Evolutionary conservation across 2,888 invertebrate species (phyloP).

Genomic region (Lasioglossum morio): DNA sequence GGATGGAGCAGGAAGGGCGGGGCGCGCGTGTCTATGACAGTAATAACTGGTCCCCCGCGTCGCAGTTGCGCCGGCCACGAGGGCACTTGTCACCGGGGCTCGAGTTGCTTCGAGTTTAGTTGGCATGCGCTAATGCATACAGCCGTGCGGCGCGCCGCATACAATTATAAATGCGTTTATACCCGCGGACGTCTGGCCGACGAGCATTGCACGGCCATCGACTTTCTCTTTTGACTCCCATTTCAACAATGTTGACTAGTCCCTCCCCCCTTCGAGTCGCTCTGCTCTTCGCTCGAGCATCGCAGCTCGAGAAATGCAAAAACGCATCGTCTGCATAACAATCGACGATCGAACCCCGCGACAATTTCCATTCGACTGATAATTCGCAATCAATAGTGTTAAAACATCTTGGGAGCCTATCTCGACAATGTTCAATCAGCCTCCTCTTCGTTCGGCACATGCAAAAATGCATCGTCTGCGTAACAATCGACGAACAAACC

Average conservation of each 20-base stretch:
- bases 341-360: neutral
- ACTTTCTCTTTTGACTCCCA: constrained; percentile 42
- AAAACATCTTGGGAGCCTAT: no score
- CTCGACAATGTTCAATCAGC: no score
- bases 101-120: constrained; percentile 66
- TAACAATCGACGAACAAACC: neutral
- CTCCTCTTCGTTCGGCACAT: no score
- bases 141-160: constrained; percentile 43
- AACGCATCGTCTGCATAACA: neutral
- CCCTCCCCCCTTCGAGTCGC: neutral
- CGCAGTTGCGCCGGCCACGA: constrained; percentile 64
- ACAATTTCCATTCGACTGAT: no score
- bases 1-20: constrained; percentile 50
- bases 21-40: constrained; percentile 72
- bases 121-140: constrained; percentile 72
- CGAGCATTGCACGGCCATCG: constrained; percentile 26
- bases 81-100: constrained; percentile 71
- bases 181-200: constrained; percentile 23
- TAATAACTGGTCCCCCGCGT: constrained; percentile 72
- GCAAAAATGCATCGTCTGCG: neutral
- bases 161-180: constrained; percentile 58
- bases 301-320: neutral
- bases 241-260: constrained; percentile 7
- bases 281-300: neutral
- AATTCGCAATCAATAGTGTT: no score